Conservation (phyloP, 2,888 invertebrate species). For the Taenaris catops region DNA sequence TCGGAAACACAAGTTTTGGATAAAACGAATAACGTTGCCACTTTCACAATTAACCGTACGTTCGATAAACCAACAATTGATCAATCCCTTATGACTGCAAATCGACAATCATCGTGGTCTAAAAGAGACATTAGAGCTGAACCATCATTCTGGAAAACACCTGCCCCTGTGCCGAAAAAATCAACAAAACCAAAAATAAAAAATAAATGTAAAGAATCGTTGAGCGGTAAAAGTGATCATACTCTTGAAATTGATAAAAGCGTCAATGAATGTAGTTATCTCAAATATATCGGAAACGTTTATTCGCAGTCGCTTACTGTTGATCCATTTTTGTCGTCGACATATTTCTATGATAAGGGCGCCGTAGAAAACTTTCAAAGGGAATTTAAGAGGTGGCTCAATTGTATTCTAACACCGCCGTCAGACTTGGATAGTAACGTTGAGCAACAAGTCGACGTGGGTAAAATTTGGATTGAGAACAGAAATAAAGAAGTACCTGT, state of each 20-base stretch:
- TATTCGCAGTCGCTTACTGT: slow-evolving; percentile 74
- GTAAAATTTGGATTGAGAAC: slow-evolving; percentile 87
- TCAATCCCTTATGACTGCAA: slow-evolving; percentile 33
- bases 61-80: slow-evolving; percentile 52
- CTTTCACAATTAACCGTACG: slow-evolving; percentile 65
- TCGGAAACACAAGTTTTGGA: slow-evolving; percentile 52
- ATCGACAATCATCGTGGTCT: slow-evolving; percentile 52
- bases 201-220: slow-evolving; percentile 38
- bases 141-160: slow-evolving; percentile 60
- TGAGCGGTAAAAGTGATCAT: slow-evolving; percentile 34
- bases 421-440: slow-evolving; percentile 83
- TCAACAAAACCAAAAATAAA: slow-evolving; percentile 40
- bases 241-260: slow-evolving; percentile 61
- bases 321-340: slow-evolving; percentile 84
- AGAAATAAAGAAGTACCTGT: slow-evolving; percentile 82
- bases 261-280: slow-evolving; percentile 53
- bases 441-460: slow-evolving; percentile 84
- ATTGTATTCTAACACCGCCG: slow-evolving; percentile 87
- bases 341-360: slow-evolving; percentile 83
- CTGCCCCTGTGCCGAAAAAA: slow-evolving; percentile 42
- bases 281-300: slow-evolving; percentile 57
- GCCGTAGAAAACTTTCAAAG: slow-evolving; percentile 84
- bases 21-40: slow-evolving; percentile 46
- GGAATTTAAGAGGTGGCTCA: slow-evolving; percentile 89
- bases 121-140: slow-evolving; percentile 56